Evolutionary conservation across 1,140 invertebrate species (phyloP).

Genomic region (Dufourea novaeangliae): DNA sequence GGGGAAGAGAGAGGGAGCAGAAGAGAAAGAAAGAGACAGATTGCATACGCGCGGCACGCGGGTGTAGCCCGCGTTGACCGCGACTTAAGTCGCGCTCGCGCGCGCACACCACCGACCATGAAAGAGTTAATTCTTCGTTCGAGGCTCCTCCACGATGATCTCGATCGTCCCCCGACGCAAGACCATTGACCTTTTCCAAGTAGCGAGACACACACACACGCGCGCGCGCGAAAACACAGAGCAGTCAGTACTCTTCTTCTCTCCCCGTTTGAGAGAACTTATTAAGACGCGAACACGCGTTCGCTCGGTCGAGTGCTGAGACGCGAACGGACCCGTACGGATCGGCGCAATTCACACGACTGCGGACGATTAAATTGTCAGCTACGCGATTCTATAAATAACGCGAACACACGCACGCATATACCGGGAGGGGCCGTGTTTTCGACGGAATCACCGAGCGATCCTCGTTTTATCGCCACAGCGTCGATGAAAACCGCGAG

Average conservation of each 20-base stretch:
- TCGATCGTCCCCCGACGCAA: conserved; percentile 54
- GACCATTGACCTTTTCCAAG: conserved; percentile 64
- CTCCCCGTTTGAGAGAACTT: too few relatives aligned
- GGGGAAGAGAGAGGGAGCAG: background rate
- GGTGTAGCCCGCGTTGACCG: conserved; percentile 16
- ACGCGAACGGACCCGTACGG: conserved; percentile 33
- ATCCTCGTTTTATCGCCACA: conserved; percentile 56
- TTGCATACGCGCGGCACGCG: conserved; percentile 4
- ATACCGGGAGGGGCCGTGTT: conserved; percentile 5
- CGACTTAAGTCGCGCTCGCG: background rate
- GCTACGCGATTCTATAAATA: conserved; percentile 71
- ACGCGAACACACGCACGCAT: conserved; percentile 54
- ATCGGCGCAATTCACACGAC: conserved; percentile 65
- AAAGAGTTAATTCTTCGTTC: conserved; percentile 65
- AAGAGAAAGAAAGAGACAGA: background rate
- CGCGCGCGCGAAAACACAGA: too few relatives aligned
- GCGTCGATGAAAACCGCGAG: conserved; percentile 56
- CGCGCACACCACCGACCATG: conserved; percentile 53
- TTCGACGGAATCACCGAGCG: conserved; percentile 31
- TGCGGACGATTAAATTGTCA: conserved; percentile 72
- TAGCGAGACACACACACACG: conserved; percentile 24
- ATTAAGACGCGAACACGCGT: conserved; percentile 61
- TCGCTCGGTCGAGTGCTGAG: background rate
- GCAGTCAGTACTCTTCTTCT: too few relatives aligned
- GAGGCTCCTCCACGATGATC: conserved; percentile 47